Evolutionary conservation across 1,140 invertebrate species (phyloP).

Genomic region (Samia ricini): DNA sequence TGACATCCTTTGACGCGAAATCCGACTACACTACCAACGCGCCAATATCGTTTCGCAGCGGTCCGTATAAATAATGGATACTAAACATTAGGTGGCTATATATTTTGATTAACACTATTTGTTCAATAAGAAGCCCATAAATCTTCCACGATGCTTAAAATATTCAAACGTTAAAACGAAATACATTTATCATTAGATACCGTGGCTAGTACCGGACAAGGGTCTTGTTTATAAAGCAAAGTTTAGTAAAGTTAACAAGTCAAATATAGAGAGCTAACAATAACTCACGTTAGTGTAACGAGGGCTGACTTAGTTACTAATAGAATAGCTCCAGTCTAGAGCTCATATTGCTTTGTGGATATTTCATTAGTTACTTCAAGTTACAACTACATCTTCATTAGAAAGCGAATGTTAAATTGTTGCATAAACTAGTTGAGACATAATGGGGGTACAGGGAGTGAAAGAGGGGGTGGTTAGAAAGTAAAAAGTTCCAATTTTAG

Average conservation of each 20-base stretch:
- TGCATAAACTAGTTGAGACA: background rate
- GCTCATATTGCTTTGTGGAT: constrained; percentile 13
- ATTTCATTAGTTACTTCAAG: constrained; percentile 20
- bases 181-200: constrained; percentile 12
- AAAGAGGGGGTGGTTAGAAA: no score
- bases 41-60: no score
- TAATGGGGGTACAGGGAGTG: background rate
- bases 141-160: no score
- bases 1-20: no score
- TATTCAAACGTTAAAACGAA: no score
- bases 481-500: background rate
- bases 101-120: no score
- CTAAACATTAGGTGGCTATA: no score
- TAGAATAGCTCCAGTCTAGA: background rate
- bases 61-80: no score
- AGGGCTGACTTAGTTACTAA: background rate
- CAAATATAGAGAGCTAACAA: background rate
- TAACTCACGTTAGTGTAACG: background rate
- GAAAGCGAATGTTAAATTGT: background rate
- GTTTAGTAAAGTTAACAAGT: background rate
- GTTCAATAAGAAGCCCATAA: no score
- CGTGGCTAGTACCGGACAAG: background rate
- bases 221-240: background rate
- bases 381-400: constrained; percentile 15
- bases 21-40: no score